Base-by-base conservation (phyloP, 1,140 invertebrate genomes). In the Ditylenchus dipsaci region DNA sequence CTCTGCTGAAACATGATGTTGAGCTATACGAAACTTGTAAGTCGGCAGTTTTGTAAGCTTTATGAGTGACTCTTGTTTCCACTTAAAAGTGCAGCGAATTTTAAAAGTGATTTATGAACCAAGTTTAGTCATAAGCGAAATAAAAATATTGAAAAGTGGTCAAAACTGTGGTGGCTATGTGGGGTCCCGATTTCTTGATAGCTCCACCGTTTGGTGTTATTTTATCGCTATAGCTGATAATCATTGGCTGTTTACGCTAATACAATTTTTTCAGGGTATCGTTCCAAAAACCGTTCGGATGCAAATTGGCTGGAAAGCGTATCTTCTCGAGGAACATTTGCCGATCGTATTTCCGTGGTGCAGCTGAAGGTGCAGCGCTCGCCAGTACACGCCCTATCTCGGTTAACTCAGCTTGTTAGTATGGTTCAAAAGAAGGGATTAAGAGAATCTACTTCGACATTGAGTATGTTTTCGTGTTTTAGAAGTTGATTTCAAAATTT, bases 281-380 rank as follows among this genome's bases (percentile, higher is more conserved):
- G 59, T 15, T 62, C 33, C 0, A 43, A 47, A 49, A 74, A 69
- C 21, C 21, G 49, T 26, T 61, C 59, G 0, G 67, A 79, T 21
- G 75, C 67, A 1, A 57, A 47, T 21, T 76, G 76, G 76, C 42
- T 76, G 21, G 65, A 63, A 23, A 75, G 29, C 8, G 76, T 76
- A 11, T 43, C 67, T 15, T 23, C 42, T 19, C 58, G 63, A 8
- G 75, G 75, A 29, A 79, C 75, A 19, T 64, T 75, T 23, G n/a
- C 47, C 0, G 93, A 95, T 84, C 91, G 90, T 85, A 87, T 94
- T 56, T 91, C 92, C 30, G 92, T 92, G 1, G 88, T 88, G 57
- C 89, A 90, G 27, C 84, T 95, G 9, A 82, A 90, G 19, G 88
- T 94, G 65, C 90, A 94, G 86, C 89, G 93, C 76, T 90, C 89